Evolutionary conservation across 1,140 invertebrate species (phyloP).

Genomic region (Ips nitidus): DNA sequence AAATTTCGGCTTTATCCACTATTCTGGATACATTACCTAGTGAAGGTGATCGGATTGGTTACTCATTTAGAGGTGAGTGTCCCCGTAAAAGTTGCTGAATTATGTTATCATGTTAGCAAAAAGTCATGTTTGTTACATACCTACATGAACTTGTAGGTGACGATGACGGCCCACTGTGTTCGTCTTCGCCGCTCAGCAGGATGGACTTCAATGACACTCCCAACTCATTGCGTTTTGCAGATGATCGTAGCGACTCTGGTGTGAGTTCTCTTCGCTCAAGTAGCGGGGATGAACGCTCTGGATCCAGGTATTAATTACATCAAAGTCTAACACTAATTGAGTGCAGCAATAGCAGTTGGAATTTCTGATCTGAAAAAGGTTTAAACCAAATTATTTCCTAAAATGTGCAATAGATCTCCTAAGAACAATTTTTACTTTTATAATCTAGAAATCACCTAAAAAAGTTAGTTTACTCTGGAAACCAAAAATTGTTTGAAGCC

Average conservation of each 20-base stretch:
- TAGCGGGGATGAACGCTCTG: slow-evolving; percentile 73
- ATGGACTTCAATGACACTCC: slow-evolving; percentile 46
- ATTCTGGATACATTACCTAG: no score
- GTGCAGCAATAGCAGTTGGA: no score
- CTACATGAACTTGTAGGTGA: slow-evolving; percentile 26
- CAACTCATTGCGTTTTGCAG: slow-evolving; percentile 49
- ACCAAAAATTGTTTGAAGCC: no score
- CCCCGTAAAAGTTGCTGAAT: not conserved
- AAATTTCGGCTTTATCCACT: no score
- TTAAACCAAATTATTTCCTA: no score
- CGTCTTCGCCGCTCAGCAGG: slow-evolving; percentile 45
- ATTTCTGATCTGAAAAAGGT: no score
- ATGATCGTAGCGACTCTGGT: slow-evolving; percentile 65
- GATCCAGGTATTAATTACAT: slow-evolving; percentile 52
- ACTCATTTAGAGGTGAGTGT: slow-evolving; percentile 12
- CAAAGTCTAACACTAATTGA: not conserved
- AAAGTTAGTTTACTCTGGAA: not conserved
- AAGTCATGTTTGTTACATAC: no score
- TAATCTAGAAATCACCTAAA: not conserved
- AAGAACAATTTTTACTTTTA: no score
- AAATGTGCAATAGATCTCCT: no score
- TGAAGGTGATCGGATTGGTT: not conserved
- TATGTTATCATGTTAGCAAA: no score
- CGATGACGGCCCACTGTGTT: slow-evolving; percentile 49
- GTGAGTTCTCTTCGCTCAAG: slow-evolving; percentile 64